Percentiles rank a stretch among this genome's conserved stretches.
phyloP scores from a whole-genome alignment of 2,113 vertebrate genomes.

The Lasiurus borealis region DNA sequence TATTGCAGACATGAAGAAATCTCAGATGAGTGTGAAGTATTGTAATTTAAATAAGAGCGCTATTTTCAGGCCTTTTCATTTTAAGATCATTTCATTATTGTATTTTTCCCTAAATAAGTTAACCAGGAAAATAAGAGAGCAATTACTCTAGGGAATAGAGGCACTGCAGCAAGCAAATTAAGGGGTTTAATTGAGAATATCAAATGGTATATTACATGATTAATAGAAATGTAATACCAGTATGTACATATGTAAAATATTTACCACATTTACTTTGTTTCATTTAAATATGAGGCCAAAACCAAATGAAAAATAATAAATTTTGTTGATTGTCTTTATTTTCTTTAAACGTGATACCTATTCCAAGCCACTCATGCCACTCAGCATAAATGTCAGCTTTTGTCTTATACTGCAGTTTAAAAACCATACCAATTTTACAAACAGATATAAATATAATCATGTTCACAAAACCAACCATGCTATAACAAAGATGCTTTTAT shows the following conservation, averaged over 20 bases:
- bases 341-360: conserved; percentile 30
- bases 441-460: not conserved
- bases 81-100: conserved; percentile 82
- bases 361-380: not conserved
- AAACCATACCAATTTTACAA: conserved; percentile 4
- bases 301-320: conserved; percentile 56
- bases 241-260: conserved; percentile 77
- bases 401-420: not conserved
- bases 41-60: conserved; percentile 86
- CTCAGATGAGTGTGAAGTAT: conserved; percentile 84
- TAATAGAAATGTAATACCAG: conserved; percentile 64
- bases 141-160: conserved; percentile 73
- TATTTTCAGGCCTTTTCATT: conserved; percentile 83
- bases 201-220: conserved; percentile 72
- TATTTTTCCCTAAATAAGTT: conserved; percentile 82
- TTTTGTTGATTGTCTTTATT: conserved; percentile 64
- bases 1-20: conserved; percentile 87
- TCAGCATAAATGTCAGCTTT: not conserved
- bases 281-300: conserved; percentile 45
- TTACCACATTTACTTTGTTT: conserved; percentile 59
- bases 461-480: not conserved
- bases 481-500: not conserved
- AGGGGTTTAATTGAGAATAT: conserved; percentile 79
- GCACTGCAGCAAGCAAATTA: conserved; percentile 71
- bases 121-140: conserved; percentile 75